Evolutionary conservation across 2,888 invertebrate species (phyloP), one percentile per base, ranked within the genome.

Genomic region (Drosophila greeni): DNA sequence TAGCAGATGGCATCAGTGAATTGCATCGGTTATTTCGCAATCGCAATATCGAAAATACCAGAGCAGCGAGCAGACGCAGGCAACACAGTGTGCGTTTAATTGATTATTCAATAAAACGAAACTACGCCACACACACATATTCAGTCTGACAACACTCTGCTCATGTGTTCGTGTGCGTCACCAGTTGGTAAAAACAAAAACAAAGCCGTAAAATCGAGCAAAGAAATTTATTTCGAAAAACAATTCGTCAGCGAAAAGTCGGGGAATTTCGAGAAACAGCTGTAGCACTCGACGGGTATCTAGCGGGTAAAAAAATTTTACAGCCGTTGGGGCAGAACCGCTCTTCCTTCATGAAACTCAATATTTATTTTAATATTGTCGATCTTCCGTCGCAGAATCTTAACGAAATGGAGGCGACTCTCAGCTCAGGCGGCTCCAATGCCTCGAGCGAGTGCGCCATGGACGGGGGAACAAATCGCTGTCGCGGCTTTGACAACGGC

Each of bases 401-500:
- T 16, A 26, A 36, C 5, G 67, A 42, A 48, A 84, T 82, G 84
- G 81, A 82, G 68, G 57, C 75, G 29, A 71, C 73, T 49, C 57
- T 76, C 34, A 82, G 82, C 74, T 85, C 85, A 16, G 85, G 86
- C 48, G 87, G 85, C 57, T 87, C 86, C 0, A 85, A 85, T 61
- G 83, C 85, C 61, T 86, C 86, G 67, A 86, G 87, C 49, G 86
- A 85, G 58, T 83, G 83, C 62, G 82, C 79, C 61, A 75, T 82
- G 51, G 86, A 84, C 2, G 65, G 68, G 39, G 68, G 66, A 16
- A 49, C 61, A 20, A 49, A 43, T 20, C 58, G 74, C 43, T 65
- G 36, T 55, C 69, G 73, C 52, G 73, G 72, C 48, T 64, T 76
- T 23, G 82, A 75, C 24, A 39, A 66, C 12, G 48, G 59, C 42